Evolutionary conservation across 2,888 invertebrate species (phyloP).

Genomic region (Theretra japonica): DNA sequence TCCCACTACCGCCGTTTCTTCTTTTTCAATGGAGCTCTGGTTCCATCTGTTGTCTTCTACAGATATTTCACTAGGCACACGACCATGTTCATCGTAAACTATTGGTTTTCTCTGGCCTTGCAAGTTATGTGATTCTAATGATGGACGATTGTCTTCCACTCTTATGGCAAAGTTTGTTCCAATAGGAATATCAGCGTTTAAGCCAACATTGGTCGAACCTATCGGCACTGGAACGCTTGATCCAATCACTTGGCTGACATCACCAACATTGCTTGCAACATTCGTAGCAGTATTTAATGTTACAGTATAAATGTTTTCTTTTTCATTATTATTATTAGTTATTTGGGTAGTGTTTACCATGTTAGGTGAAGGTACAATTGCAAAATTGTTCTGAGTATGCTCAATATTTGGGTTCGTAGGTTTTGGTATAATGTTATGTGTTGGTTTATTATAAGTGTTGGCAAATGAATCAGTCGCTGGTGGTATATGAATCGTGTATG

Average conservation of each 20-base stretch:
- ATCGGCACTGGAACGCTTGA: constrained; percentile 72
- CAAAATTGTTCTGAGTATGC: constrained; percentile 47
- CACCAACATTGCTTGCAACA: constrained; percentile 61
- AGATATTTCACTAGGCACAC: constrained; percentile 52
- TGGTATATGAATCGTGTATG: constrained; percentile 75
- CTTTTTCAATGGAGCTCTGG: constrained; percentile 54
- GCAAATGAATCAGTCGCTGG: constrained; percentile 51
- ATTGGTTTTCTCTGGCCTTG: constrained; percentile 59
- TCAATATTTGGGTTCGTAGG: constrained; percentile 32
- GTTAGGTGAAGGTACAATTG: constrained; percentile 53
- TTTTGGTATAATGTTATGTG: constrained; percentile 42
- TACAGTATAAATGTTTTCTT: constrained; percentile 68
- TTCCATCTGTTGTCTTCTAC: constrained; percentile 74
- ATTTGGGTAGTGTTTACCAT: constrained; percentile 58
- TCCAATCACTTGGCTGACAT: constrained; percentile 65
- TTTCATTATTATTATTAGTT: constrained; percentile 52
- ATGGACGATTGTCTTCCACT: constrained; percentile 73
- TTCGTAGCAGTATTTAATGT: constrained; percentile 74
- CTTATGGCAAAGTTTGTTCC: constrained; percentile 80
- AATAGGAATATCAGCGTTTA: constrained; percentile 79
- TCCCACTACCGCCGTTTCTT: constrained; percentile 45
- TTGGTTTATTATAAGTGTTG: constrained; percentile 49
- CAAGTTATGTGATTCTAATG: constrained; percentile 62
- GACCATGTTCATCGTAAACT: constrained; percentile 52
- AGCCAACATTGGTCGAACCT: constrained; percentile 57